Conservation (phyloP, 2,888 invertebrate genomes). For the Pachymerium ferrugineum region DNA sequence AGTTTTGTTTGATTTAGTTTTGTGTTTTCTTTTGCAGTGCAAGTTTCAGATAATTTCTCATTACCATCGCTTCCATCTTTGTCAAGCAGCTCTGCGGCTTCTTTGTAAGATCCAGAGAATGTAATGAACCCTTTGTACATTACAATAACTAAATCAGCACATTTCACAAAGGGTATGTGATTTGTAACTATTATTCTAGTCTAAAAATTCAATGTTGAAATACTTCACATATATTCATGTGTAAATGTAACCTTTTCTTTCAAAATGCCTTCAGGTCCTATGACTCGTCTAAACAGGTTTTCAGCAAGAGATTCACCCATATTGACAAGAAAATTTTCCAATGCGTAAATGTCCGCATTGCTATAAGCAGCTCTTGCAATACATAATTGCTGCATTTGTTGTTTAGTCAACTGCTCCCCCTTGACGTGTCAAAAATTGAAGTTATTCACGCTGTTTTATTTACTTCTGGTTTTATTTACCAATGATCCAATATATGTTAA, state of each 20-base stretch:
- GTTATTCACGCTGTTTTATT: background rate
- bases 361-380: constrained; percentile 11
- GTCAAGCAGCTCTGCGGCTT: background rate
- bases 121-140: constrained; percentile 12
- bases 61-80: no score
- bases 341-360: background rate
- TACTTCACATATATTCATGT: background rate
- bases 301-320: background rate
- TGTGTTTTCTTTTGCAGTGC: no score
- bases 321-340: background rate
- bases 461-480: background rate
- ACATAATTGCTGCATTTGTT: background rate
- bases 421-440: background rate
- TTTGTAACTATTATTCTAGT: background rate
- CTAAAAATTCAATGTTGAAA: background rate
- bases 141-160: background rate
- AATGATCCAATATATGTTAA: background rate
- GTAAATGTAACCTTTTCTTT: background rate
- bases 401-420: background rate
- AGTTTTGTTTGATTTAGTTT: no score
- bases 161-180: background rate
- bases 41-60: no score
- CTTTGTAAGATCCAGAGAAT: background rate
- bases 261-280: background rate
- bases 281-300: background rate